Base-by-base conservation (phyloP, 2,888 invertebrate genomes). In the Callinectes sapidus region DNA sequence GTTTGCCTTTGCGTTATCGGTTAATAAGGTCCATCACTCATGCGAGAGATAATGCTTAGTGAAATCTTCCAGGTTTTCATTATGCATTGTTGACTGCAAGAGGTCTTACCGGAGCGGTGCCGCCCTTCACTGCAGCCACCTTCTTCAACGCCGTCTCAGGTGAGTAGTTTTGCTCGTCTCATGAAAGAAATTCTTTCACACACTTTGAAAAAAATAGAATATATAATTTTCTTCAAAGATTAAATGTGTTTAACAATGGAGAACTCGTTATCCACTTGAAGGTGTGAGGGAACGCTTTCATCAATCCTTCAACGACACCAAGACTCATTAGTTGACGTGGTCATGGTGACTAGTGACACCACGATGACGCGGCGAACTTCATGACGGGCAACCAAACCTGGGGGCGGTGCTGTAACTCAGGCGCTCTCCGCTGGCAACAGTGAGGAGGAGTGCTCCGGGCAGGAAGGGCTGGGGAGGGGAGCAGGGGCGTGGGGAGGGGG, bases 261-360 rank as follows among this genome's bases (percentile, higher is more conserved):
- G 71, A 71, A 71, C 71, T 71, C 23, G 71, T 71, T 71, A 61
- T 61, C 23, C 23, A 61, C 61, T 61, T 61, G 61, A 61, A 61
- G 61, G 61, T 61, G 61, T 61, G 71, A 71, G 23, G 28, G n/a
- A n/a, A 71, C 16, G n/a, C 71, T 23, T 71, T n/a, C 71, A 71
- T 71, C 71, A 71, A 71, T 71, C 71, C 23, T 71, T 71, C 23
- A 71, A n/a, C 71, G 71, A 71, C 71, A 71, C 71, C n/a, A 71
- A 71, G 71, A 61, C 61, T 61, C 61, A 61, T 61, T 61, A 61
- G 61, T 61, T 61, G 61, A n/a, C 28, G 71, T 71, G 23, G 71
- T 71, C 71, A 71, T n/a, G 71, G 71, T 71, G 71, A 71, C 71
- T 71, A n/a, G 71, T n/a, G 71, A 71, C 71, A 71, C 71, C 71